Percentiles rank a stretch among this genome's conserved stretches.
phyloP scores from a whole-genome alignment of 2,797 vertebrate genomes.

The Sibirionetta formosa region DNA sequence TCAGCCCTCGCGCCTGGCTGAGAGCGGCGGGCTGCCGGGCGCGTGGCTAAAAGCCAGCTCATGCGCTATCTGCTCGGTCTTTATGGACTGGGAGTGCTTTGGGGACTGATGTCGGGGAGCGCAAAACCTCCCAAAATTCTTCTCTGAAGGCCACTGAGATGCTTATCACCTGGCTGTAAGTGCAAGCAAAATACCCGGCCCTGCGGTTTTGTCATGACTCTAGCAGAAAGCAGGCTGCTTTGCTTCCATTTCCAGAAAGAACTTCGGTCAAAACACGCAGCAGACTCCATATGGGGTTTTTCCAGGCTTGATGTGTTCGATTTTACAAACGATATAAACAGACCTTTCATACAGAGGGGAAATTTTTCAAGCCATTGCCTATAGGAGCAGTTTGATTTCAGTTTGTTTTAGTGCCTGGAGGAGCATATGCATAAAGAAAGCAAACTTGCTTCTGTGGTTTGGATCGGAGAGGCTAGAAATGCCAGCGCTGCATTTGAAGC shows the following conservation, averaged over 20 bases:
- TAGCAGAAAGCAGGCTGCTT: neutral
- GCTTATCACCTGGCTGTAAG: neutral
- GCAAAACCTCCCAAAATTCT: slow-evolving; percentile 3
- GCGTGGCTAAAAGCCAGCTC: slow-evolving; percentile 24
- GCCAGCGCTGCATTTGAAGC: neutral
- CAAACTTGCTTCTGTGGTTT: slow-evolving; percentile 67
- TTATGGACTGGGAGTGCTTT: neutral
- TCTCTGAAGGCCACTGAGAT: neutral
- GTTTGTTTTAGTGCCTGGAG: slow-evolving; percentile 60
- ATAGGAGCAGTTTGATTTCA: slow-evolving; percentile 62
- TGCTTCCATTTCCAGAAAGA: neutral
- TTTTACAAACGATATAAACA: slow-evolving; percentile 52
- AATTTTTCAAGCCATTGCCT: slow-evolving; percentile 62
- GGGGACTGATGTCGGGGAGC: neutral
- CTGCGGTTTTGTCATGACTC: neutral
- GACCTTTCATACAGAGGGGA: neutral
- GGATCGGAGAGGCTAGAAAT: slow-evolving; percentile 41
- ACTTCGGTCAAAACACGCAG: neutral
- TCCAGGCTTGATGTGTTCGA: neutral
- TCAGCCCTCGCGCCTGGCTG: slow-evolving; percentile 53
- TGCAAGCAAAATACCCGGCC: neutral
- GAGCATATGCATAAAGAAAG: slow-evolving; percentile 51
- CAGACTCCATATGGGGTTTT: neutral
- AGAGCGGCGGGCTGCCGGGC: slow-evolving; percentile 21
- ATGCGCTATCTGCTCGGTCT: neutral